Base-by-base conservation (phyloP, 1,140 invertebrate species). In the Nasonia longicornis region DNA sequence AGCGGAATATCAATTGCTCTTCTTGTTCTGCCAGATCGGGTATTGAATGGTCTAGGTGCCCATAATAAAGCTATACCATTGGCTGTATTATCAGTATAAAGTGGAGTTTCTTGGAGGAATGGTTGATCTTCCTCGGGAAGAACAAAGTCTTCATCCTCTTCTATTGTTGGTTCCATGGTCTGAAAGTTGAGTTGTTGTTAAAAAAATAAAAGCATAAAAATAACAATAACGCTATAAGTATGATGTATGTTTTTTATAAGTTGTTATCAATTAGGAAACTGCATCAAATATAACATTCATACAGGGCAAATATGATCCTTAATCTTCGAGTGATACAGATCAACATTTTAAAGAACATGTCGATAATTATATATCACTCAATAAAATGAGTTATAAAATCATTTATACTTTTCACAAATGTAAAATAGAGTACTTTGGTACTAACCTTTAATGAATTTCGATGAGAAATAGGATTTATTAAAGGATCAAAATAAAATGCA, bases 381-480 rank as follows among this genome's bases (percentile, higher is more conserved):
- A 52, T 52, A 16, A 14, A 16, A 52, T 42, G 38, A 42, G 8
- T 42, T 42, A 42, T 52, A 52, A 16, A 52, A 52, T 20, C 11
- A 52, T 20, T 0, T 16, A 52, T 52, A 16, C 3, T 4, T 52
- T 52, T 52, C 10, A 12, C 48, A 3, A 14, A 52, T 14, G 10
- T 69, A 64, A 64, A 31, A 31, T 74, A 48, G 48, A n/a, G 1
- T 71, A 58, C 31, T 78, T 58, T 63, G 42, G 74, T 74, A 80
- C 71, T 12, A 78, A 93, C 92, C 91, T 95, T 98, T 2, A 96
- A 93, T 1, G 96, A 94, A 91, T 98, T 96, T 85, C 98, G 93
- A 90, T 99, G 97, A 12, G 98, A 98, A 85, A 99, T 99, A 6
- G 99, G 98, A 92, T 99, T 99, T 83, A 99, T 99, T 7, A 99